phyloP scores from a whole-genome alignment of 2,888 invertebrate genomes.

The Nesidiocoris tenuis region DNA sequence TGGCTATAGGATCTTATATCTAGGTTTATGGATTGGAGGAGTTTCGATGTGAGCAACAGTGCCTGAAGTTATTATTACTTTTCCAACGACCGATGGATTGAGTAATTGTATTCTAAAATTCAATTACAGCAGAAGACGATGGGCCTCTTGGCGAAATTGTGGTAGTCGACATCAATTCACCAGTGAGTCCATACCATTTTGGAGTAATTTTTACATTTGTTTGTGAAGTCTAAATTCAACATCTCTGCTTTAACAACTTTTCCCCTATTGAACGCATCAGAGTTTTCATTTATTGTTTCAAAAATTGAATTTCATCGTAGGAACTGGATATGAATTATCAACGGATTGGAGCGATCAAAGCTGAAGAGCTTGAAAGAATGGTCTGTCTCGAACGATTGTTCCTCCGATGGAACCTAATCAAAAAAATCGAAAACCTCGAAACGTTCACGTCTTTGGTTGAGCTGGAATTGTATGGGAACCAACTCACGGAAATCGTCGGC shows the following conservation, averaged over 20 bases:
- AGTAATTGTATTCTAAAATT: too few species aligned
- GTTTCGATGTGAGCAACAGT: too few species aligned
- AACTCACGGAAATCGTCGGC: conserved; percentile 88
- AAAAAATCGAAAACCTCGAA: conserved; percentile 85
- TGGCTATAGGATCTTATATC: too few species aligned
- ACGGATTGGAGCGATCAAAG: conserved; percentile 70
- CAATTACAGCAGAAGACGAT: conserved; percentile 11
- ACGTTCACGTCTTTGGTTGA: conserved; percentile 76
- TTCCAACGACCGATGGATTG: too few species aligned
- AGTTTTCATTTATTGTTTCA: too few species aligned
- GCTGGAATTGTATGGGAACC: conserved; percentile 95
- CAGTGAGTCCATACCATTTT: conserved; percentile 32
- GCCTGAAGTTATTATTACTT: too few species aligned
- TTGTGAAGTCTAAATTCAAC: too few species aligned
- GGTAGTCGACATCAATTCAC: conserved; percentile 43
- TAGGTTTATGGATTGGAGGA: too few species aligned
- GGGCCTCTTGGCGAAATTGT: conserved; percentile 44
- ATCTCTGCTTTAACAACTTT: too few species aligned
- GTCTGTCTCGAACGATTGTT: conserved; percentile 75
- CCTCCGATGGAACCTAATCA: conserved; percentile 92
- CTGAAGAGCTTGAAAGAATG: conserved; percentile 77
- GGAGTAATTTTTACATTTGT: too few species aligned
- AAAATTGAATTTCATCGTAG: conserved; percentile 23
- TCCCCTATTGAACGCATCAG: too few species aligned
- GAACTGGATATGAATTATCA: conserved; percentile 90